Conservation (phyloP, 2,797 vertebrate species). For the Carcharodon carcharias region DNA sequence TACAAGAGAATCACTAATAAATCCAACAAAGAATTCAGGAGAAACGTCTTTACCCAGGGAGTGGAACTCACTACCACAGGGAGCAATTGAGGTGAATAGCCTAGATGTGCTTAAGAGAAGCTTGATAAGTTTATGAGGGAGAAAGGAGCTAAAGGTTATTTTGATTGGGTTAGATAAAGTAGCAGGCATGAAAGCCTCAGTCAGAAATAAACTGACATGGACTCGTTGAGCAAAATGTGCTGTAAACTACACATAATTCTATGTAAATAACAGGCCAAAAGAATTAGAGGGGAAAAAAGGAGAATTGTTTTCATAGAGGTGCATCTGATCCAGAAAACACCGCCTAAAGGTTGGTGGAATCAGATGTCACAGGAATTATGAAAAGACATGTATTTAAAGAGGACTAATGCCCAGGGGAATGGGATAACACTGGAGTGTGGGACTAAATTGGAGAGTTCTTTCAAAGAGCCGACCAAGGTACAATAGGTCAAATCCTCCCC, state of each 20-base stretch:
- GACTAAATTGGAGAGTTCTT: neutral
- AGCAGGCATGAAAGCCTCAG: too few relatives aligned
- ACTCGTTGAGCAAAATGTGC: too few relatives aligned
- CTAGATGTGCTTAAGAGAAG: neutral
- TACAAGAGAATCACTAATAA: too few relatives aligned
- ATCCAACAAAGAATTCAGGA: too few relatives aligned
- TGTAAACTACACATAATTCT: neutral
- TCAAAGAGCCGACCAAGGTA: neutral
- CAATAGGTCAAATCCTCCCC: neutral
- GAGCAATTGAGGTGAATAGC: neutral
- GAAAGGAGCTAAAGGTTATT: neutral
- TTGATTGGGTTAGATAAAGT: neutral
- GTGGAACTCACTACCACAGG: neutral
- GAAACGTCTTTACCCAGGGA: too few relatives aligned
- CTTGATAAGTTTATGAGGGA: neutral
- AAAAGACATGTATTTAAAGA: neutral
- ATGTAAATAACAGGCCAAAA: neutral
- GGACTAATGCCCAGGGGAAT: neutral
- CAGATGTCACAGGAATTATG: neutral
- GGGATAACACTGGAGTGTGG: neutral
- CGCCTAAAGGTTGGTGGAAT: neutral
- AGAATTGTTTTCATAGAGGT: neutral
- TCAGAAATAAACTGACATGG: neutral
- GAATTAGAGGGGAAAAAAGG: neutral
- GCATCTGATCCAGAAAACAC: neutral